Evolutionary conservation across 2,797 vertebrate species (phyloP).

Genomic region (Adelosebastes latens): DNA sequence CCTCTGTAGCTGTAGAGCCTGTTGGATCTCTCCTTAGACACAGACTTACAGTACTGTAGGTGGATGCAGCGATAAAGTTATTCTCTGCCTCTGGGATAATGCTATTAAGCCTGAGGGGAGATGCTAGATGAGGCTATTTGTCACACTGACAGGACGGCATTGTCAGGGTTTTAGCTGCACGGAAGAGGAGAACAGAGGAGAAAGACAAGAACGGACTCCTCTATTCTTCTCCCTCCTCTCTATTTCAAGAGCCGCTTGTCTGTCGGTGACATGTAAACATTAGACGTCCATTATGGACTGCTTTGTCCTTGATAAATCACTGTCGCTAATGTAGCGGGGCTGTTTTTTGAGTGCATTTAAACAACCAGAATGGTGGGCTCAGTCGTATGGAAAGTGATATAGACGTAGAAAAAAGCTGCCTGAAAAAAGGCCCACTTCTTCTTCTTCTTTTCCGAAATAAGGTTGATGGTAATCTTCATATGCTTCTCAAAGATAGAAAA

Average conservation of each 20-base stretch:
- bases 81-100: conserved; percentile 77
- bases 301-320: conserved; percentile 80
- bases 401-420: conserved; percentile 3
- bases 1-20: conserved; percentile 13
- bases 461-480: not conserved
- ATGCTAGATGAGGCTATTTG: conserved; percentile 81
- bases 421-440: not conserved
- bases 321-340: conserved; percentile 57
- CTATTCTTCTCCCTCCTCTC: conserved; percentile 67
- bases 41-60: conserved; percentile 59
- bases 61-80: conserved; percentile 76
- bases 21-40: conserved; percentile 41
- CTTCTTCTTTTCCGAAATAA: not conserved
- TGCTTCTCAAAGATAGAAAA: not conserved
- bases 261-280: conserved; percentile 75
- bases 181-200: conserved; percentile 64
- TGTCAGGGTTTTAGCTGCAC: conserved; percentile 78
- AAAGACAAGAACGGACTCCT: conserved; percentile 67
- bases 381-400: conserved; percentile 27
- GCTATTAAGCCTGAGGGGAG: conserved; percentile 79
- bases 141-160: conserved; percentile 80
- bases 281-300: conserved; percentile 77
- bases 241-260: conserved; percentile 69
- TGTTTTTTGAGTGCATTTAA: conserved; percentile 50
- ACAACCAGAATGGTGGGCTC: conserved; percentile 12